A percentile compares a stretch with the other conserved stretches of the same genome.
Evolutionary conservation across 2,113 vertebrate species (phyloP).

Genomic region (Climacteris rufus): DNA sequence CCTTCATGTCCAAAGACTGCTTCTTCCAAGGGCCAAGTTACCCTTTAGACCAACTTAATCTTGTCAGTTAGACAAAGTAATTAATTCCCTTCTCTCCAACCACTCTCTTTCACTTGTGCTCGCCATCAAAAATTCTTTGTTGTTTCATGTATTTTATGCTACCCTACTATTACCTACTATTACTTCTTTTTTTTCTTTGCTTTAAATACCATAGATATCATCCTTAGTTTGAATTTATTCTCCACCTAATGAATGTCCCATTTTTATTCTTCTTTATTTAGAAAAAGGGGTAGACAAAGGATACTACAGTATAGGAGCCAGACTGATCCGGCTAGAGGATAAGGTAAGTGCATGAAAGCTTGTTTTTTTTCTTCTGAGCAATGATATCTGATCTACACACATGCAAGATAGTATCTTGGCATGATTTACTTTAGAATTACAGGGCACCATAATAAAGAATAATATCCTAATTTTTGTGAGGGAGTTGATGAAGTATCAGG

Average conservation of each 20-base stretch:
- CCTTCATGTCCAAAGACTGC: background rate
- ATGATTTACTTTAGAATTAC: constrained; percentile 52
- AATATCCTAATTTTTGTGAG: constrained; percentile 37
- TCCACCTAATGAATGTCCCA: background rate
- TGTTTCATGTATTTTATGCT: background rate
- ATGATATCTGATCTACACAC: constrained; percentile 35
- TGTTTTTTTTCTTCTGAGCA: background rate
- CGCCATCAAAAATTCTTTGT: background rate
- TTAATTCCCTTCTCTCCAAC: background rate
- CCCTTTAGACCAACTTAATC: background rate
- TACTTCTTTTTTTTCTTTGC: background rate
- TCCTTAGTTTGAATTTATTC: background rate
- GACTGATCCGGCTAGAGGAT: constrained; percentile 88
- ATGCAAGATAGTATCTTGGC: constrained; percentile 17
- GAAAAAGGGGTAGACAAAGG: constrained; percentile 89
- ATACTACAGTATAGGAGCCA: constrained; percentile 83
- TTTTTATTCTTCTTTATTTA: constrained; percentile 52
- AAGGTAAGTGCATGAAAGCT: constrained; percentile 76
- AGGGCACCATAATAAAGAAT: constrained; percentile 30
- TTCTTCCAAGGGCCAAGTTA: background rate
- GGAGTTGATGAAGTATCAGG: background rate
- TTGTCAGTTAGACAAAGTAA: background rate
- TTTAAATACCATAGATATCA: background rate
- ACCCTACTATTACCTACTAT: background rate
- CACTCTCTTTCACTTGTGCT: background rate